Conservation (phyloP, 2,888 invertebrate species). For the Agriopis marginaria region DNA sequence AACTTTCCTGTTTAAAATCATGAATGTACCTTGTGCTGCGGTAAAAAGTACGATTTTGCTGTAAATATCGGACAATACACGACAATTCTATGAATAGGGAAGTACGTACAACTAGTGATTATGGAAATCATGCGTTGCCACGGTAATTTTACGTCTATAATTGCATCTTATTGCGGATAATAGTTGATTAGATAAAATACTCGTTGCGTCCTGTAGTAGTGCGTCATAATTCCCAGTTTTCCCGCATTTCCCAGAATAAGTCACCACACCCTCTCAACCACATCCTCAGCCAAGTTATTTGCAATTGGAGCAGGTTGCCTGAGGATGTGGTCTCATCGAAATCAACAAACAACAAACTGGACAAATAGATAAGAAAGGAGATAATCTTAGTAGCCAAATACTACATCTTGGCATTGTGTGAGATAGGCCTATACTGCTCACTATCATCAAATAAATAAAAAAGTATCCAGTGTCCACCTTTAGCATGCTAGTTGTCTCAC, state of each 20-base stretch:
- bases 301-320: too few species aligned
- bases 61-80: neutral
- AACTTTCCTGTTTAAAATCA: slow-evolving; percentile 38
- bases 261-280: too few species aligned
- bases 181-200: slow-evolving; percentile 12
- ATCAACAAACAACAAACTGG: too few species aligned
- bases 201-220: neutral
- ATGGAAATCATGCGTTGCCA: slow-evolving; percentile 13
- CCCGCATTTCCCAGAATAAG: neutral
- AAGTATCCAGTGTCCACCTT: too few species aligned
- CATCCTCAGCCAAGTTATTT: too few species aligned
- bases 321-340: too few species aligned
- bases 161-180: slow-evolving; percentile 23
- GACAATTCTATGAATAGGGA: neutral
- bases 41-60: neutral
- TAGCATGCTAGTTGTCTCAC: too few species aligned
- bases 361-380: too few species aligned
- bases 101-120: slow-evolving; percentile 3
- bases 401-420: too few species aligned
- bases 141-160: slow-evolving; percentile 9
- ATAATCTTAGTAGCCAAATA: too few species aligned
- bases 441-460: too few species aligned
- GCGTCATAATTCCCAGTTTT: neutral
- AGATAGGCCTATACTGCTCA: too few species aligned
- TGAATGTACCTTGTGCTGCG: neutral